Conservation (phyloP, 2,797 vertebrate species). For the Propithecus deckenii region DNA sequence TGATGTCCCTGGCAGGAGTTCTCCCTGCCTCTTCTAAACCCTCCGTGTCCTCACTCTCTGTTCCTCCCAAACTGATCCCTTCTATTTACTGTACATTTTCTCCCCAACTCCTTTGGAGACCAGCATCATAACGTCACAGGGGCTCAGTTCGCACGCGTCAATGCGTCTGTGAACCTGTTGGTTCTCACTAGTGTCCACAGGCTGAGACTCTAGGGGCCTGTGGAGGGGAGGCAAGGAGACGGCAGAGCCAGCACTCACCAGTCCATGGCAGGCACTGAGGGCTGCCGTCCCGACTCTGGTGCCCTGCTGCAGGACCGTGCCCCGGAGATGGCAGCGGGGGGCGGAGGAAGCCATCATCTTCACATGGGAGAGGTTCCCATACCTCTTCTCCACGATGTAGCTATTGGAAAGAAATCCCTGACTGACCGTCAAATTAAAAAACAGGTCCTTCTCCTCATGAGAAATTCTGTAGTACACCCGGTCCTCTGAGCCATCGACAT, state of each 20-base stretch:
- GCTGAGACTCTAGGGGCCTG: rapidly evolving
- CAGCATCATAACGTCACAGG: neutral
- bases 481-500: conserved; percentile 76
- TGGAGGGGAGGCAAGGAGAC: neutral
- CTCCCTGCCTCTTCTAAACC: neutral
- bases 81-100: neutral
- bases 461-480: conserved; percentile 90
- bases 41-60: neutral
- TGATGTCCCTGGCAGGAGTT: neutral
- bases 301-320: conserved; percentile 84
- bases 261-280: conserved; percentile 93
- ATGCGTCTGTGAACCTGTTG: neutral
- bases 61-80: neutral
- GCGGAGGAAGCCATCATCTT: conserved; percentile 65
- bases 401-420: conserved; percentile 87
- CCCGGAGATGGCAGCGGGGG: conserved; percentile 90
- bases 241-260: conserved; percentile 88
- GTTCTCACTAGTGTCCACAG: neutral
- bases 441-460: conserved; percentile 86
- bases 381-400: conserved; percentile 91
- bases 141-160: rapidly evolving
- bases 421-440: conserved; percentile 92
- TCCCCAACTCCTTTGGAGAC: neutral
- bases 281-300: conserved; percentile 85
- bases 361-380: conserved; percentile 84